phyloP scores from a whole-genome alignment of 2,113 vertebrate genomes.

The Myotis lucifugus region DNA sequence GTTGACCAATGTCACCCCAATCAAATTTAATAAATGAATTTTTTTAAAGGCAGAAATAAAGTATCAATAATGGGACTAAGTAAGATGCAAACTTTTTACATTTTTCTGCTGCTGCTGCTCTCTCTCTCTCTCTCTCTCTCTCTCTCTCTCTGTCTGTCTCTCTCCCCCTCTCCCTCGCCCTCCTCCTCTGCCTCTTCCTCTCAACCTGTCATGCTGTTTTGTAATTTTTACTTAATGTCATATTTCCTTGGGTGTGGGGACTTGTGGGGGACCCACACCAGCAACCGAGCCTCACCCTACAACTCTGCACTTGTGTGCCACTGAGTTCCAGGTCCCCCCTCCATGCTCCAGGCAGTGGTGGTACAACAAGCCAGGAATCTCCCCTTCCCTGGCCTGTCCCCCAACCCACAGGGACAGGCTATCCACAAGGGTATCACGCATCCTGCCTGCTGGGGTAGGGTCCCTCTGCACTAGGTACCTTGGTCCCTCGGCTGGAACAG shows the following conservation, averaged over 20 bases:
- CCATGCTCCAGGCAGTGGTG: accelerated
- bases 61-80: neutral
- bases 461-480: neutral
- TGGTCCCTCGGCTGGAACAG: neutral
- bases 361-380: neutral
- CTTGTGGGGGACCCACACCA: neutral
- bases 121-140: neutral
- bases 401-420: neutral
- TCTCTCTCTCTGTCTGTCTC: neutral
- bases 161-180: neutral
- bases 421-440: neutral
- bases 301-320: neutral
- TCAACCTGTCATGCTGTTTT: neutral
- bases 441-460: neutral
- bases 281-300: neutral
- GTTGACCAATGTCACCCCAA: no score
- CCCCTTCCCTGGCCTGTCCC: neutral
- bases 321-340: neutral
- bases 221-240: neutral
- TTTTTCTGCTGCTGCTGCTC: neutral
- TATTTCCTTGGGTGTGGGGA: neutral
- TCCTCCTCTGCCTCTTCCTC: neutral
- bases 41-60: neutral
- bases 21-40: no score
- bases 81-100: neutral